Conservation (phyloP, 2,888 invertebrate species). For the Priocnemis perturbator region DNA sequence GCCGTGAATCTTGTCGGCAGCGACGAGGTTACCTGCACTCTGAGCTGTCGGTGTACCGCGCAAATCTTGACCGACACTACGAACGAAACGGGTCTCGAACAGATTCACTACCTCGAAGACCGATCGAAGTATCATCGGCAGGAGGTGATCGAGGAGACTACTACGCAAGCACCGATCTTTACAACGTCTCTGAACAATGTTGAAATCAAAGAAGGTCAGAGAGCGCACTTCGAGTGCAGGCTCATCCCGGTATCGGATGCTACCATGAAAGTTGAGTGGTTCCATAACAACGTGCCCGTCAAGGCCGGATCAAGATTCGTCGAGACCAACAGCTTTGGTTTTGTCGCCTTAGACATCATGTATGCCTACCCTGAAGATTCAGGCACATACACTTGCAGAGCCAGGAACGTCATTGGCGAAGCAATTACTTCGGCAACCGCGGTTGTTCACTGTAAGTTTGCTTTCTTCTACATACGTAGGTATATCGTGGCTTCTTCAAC, state of each 20-base stretch:
- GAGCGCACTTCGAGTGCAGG: conserved; percentile 95
- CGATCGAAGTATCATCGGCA: conserved; percentile 85
- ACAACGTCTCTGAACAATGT: conserved; percentile 94
- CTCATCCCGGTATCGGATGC: conserved; percentile 95
- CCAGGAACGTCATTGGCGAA: conserved; percentile 93
- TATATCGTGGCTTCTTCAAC: neutral
- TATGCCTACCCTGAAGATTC: conserved; percentile 97
- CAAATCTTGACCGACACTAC: conserved; percentile 91
- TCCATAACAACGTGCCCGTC: conserved; percentile 91
- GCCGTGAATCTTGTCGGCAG: conserved; percentile 93
- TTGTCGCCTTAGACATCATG: conserved; percentile 96
- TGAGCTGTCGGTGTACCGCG: conserved; percentile 85
- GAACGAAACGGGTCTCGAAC: conserved; percentile 91
- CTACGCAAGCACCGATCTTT: conserved; percentile 94
- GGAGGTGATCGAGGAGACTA: conserved; percentile 87
- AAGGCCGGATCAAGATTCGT: conserved; percentile 97
- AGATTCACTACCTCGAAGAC: conserved; percentile 93
- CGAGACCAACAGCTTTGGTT: conserved; percentile 97
- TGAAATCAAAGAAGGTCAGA: conserved; percentile 94
- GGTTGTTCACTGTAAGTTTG: conserved; percentile 83
- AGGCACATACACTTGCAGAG: conserved; percentile 96
- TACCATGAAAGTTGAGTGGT: conserved; percentile 97
- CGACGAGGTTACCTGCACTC: conserved; percentile 87
- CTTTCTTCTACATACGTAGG: neutral
- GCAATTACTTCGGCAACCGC: conserved; percentile 94